Conservation (phyloP, 2,888 invertebrate genomes). For the Pantelozetes paolii region DNA sequence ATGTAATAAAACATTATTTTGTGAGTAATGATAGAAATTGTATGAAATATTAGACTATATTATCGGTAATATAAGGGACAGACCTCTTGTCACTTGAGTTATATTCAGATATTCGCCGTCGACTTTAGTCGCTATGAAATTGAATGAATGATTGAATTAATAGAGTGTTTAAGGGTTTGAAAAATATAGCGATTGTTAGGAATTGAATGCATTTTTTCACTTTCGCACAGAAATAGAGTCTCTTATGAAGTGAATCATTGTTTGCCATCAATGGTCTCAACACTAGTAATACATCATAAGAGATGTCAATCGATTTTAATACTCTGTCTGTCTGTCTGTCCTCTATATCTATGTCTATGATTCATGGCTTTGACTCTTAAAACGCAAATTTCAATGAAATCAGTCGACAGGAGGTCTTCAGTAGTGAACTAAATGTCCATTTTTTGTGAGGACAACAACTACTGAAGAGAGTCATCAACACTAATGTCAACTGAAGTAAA, state of each 20-base stretch:
- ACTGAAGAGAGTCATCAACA: neutral
- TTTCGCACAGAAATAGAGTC: neutral
- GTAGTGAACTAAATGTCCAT: neutral
- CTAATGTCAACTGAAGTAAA: neutral
- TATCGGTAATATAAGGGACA: no score
- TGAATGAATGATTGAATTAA: conserved; percentile 16
- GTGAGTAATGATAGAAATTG: neutral
- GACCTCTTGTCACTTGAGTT: conserved; percentile 47
- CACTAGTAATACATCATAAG: conserved; percentile 29
- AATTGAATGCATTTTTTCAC: neutral
- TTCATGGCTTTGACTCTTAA: conserved; percentile 16
- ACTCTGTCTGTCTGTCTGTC: conserved; percentile 4
- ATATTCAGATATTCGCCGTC: conserved; percentile 49
- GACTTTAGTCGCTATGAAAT: conserved; percentile 44
- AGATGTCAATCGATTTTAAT: conserved; percentile 33
- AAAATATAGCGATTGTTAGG: neutral
- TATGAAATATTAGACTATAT: no score
- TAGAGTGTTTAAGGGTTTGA: neutral
- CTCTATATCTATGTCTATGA: neutral
- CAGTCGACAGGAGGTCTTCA: neutral
- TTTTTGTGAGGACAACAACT: neutral
- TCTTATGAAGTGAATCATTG: conserved; percentile 22
- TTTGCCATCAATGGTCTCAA: conserved; percentile 25
- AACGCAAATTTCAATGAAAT: neutral
- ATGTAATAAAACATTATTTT: neutral